A percentile compares a stretch with the other conserved stretches of the same genome.
These are phyloP conservation scores for Escarpia spicata DNA, from an alignment of 2,888 invertebrate genomes.

Conservation along the genomic window DNA sequence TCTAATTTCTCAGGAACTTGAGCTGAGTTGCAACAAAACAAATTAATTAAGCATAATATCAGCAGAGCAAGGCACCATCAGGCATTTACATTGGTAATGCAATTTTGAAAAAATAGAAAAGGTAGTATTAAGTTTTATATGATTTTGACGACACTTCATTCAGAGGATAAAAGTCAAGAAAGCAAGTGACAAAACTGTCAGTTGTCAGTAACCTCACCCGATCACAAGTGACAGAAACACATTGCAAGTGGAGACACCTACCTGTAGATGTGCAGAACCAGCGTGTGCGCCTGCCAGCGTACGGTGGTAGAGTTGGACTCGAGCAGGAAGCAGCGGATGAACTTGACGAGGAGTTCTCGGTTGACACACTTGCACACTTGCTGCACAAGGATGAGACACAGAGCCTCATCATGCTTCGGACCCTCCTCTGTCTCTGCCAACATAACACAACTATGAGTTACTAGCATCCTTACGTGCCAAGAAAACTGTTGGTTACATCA, in stretches of 20 bases:
- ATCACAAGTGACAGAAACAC: background rate
- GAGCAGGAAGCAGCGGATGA: conserved; percentile 88
- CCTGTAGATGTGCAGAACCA: conserved; percentile 63
- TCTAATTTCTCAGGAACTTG: too few species aligned
- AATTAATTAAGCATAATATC: too few species aligned
- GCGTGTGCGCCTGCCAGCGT: conserved; percentile 92
- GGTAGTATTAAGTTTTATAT: too few species aligned
- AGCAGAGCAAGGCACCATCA: too few species aligned
- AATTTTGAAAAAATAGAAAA: too few species aligned
- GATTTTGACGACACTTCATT: too few species aligned
- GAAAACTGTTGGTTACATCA: too few species aligned
- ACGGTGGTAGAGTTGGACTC: conserved; percentile 93
- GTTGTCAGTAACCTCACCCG: background rate
- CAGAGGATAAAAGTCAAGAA: background rate
- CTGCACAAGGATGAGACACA: conserved; percentile 76
- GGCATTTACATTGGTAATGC: too few species aligned
- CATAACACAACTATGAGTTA: background rate
- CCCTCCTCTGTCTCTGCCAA: conserved; percentile 25
- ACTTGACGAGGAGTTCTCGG: conserved; percentile 73
- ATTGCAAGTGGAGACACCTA: conserved; percentile 37
- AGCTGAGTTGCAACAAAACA: too few species aligned
- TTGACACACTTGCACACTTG: conserved; percentile 77
- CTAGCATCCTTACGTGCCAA: too few species aligned
- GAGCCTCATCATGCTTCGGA: conserved; percentile 69
- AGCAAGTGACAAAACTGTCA: background rate